A percentile compares a stretch with the other conserved stretches of the same genome.
Evolutionary conservation across 2,888 invertebrate genomes (phyloP).

Genomic region (Trilocha varians): DNA sequence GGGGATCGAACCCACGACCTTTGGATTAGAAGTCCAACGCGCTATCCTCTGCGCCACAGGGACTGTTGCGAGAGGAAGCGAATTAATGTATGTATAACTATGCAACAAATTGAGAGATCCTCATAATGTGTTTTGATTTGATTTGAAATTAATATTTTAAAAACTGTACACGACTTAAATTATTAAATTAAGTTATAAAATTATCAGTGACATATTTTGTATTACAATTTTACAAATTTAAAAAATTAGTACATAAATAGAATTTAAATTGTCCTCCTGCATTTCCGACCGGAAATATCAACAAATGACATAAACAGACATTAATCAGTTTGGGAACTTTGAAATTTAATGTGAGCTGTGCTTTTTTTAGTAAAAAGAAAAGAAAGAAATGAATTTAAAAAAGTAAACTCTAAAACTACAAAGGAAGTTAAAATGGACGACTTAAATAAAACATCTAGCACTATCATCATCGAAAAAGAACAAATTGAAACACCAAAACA

Average conservation of each 20-base stretch:
- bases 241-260: neutral
- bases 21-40: conserved; percentile 93
- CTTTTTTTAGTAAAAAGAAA: conserved; percentile 18
- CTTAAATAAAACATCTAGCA: conserved; percentile 5
- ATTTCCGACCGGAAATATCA: conserved; percentile 39
- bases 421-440: conserved; percentile 35
- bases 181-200: no score
- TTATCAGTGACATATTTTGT: no score
- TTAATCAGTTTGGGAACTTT: conserved; percentile 49
- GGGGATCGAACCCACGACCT: conserved; percentile 92
- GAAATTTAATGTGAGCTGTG: conserved; percentile 42
- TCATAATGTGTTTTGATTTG: no score
- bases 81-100: conserved; percentile 25
- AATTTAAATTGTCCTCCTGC: conserved; percentile 5
- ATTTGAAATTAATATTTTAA: no score
- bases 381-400: no score
- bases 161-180: no score
- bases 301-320: conserved; percentile 40
- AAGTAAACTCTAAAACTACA: conserved; percentile 13
- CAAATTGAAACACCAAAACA: conserved; percentile 21
- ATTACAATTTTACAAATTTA: no score
- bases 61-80: conserved; percentile 45
- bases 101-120: neutral
- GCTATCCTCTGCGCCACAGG: conserved; percentile 92
- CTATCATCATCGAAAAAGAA: no score